Evolutionary conservation across 1,140 invertebrate species (phyloP), one percentile per base, ranked within the genome.

Genomic region (Tetramorium parvispinum): DNA sequence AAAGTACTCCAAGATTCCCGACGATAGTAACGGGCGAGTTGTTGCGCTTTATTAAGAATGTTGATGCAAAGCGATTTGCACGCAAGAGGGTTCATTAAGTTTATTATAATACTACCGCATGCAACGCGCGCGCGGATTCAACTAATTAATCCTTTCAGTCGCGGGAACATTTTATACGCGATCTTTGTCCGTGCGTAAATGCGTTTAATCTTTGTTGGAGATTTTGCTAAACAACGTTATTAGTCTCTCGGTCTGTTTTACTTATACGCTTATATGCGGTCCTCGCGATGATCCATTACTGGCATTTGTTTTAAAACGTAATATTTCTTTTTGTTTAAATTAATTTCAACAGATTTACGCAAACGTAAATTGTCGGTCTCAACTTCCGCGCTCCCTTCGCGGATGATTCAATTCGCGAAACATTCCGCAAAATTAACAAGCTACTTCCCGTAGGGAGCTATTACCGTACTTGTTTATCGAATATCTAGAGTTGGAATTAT

Each of bases 21-120:
- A 55, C 79, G 79, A 83, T 83, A 83, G 79, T 83, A 78, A 78
- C 82, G 82, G 73, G 82, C 73, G 82, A 85, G 82, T 83, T 75
- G 79, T 83, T 83, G 79, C 68, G 43, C 68, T 83, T 83, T 83
- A 83, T 83, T 83, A 83, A 83, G 79, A 83, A 83, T 43, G 24
- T 40, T 75, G 68, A 83, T 83, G 79, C 68, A 59, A 75, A 75
- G 53, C 79, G 79, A 83, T 83, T 75, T 40, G 68, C 79, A 83
- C 79, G 79, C 79, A 55, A 83, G 79, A 73, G 53, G 37, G 53
- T 75, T 73, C 53, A 75, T 83, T 83, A 83, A 83, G 68, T 83
- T 73, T 59, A 55, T 83, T 83, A 73, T 83, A 83, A 73, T 83
- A 73, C 55, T 37, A n/a, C 68, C 53, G 53, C 79, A 59, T 59